Base-by-base conservation (phyloP, 1,140 invertebrate genomes). In the Drosophila nigrodunni region DNA sequence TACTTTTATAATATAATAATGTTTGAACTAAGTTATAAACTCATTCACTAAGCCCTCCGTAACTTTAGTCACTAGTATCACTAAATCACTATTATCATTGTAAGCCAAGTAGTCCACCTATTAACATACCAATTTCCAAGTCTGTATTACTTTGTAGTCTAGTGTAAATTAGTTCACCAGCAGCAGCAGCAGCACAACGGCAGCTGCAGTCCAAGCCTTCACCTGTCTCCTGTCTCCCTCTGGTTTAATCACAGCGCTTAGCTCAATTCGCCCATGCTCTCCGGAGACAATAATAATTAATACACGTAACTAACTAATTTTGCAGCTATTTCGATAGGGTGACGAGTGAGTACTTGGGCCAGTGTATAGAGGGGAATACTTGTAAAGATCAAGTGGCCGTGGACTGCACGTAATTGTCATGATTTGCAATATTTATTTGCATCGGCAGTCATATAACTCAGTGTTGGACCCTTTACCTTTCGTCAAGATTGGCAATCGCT, bases 341-440 rank as follows among this genome's bases (percentile, higher is more conserved):
- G 74, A 65, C 25, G 46, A 11, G 39, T 13, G 54, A 13, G 15
- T 41, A 37, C 10, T 21, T 5, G 3, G 4, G 25, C 3, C 6
- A 30, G 25, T 0, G 25, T 4, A 30, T 5, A 5, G 25, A 30
- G 25, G 15, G 54, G 54, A 6, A 39, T 57, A 15, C 15, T n/a
- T 15, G 11, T 54, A 58, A 39, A 39, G 41, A 25, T 47, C 78
- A 80, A 78, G 70, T 74, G 52, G 71, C 62, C 76, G 37, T 61
- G 78, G 68, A 62, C 76, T 66, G 76, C 55, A 71, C 77, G 76
- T 87, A 87, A 87, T 87, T 88, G 71, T 66, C 77, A 69, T 88
- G 83, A 87, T 88, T 83, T 80, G 83, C 80, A 58, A 82, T 78
- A 71, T 46, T 46, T 85, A 80, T 72, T 78, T 73, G 74, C 47